Evolutionary conservation across 2,797 vertebrate species (phyloP).

Genomic region (Rhabdomys pumilio): DNA sequence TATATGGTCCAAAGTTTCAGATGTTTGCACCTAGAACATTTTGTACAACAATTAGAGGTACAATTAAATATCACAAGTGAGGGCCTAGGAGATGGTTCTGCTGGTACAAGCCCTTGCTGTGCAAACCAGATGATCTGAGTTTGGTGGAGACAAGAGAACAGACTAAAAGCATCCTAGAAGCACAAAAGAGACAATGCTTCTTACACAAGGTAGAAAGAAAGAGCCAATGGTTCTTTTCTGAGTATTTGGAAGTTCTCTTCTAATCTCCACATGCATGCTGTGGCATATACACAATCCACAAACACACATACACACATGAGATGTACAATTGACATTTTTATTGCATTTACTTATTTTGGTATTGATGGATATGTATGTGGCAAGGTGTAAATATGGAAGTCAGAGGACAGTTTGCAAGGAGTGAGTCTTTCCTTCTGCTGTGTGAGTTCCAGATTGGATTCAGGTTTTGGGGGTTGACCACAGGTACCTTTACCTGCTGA

Average conservation of each 20-base stretch:
- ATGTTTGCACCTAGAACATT: constrained; percentile 14
- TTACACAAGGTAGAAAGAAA: background rate
- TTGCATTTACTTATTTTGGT: background rate
- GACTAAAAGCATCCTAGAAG: background rate
- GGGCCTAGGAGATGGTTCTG: background rate
- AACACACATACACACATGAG: background rate
- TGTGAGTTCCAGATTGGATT: background rate
- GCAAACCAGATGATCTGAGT: background rate
- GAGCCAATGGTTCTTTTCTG: too few species aligned
- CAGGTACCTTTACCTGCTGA: background rate
- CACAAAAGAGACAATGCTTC: too few species aligned
- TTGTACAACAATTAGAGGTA: background rate
- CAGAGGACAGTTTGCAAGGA: too few species aligned
- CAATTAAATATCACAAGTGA: background rate
- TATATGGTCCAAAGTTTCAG: background rate
- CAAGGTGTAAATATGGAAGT: background rate
- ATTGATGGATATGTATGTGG: background rate
- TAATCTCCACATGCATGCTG: background rate
- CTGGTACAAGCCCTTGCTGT: background rate
- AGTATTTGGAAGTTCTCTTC: background rate
- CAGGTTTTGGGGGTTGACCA: background rate
- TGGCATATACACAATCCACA: background rate
- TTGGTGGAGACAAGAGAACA: background rate
- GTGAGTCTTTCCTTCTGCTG: background rate
- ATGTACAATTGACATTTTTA: background rate